phyloP scores from a whole-genome alignment of 1,140 invertebrate species.

The Drosophila persimilis region DNA sequence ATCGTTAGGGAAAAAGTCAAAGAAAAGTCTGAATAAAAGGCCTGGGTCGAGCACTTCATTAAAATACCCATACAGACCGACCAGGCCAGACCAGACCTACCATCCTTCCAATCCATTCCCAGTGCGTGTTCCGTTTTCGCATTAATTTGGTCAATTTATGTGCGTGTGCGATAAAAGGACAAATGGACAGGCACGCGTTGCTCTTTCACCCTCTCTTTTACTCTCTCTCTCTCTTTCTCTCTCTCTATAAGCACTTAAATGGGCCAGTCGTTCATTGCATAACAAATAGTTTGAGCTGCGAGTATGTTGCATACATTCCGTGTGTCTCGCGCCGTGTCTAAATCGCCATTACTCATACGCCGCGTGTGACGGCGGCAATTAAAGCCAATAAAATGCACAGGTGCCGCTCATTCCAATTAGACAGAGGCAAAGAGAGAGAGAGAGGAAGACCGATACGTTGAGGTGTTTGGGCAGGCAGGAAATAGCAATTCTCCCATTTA shows the following conservation, averaged over 20 bases:
- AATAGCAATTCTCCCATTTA: conserved; percentile 24
- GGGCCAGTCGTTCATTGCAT: conserved; percentile 50
- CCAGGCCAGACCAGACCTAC: conserved; percentile 14
- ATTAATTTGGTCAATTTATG: conserved; percentile 80
- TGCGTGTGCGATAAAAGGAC: conserved; percentile 48
- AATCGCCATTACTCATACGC: conserved; percentile 68
- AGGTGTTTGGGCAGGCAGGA: conserved; percentile 1
- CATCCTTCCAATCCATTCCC: conserved; percentile 17
- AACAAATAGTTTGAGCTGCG: conserved; percentile 41
- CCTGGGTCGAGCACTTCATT: conserved; percentile 49
- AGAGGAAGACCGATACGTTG: too few species aligned
- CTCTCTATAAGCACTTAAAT: conserved; percentile 26
- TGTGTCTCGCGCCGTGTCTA: conserved; percentile 18
- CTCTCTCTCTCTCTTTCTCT: background rate
- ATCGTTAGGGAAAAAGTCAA: conserved; percentile 48
- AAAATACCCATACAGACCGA: conserved; percentile 26
- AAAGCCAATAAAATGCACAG: conserved; percentile 66
- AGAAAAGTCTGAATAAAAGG: conserved; percentile 31
- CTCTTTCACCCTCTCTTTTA: background rate
- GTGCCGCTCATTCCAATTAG: conserved; percentile 60
- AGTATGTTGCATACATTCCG: conserved; percentile 19
- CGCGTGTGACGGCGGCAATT: conserved; percentile 45
- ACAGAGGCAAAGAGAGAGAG: background rate
- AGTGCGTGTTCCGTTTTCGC: conserved; percentile 64
- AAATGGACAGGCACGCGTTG: conserved; percentile 19